Percentiles rank a stretch among this genome's conserved stretches.
Evolutionary conservation across 2,888 invertebrate genomes (phyloP).

Genomic region (Melinopterus prodromus): DNA sequence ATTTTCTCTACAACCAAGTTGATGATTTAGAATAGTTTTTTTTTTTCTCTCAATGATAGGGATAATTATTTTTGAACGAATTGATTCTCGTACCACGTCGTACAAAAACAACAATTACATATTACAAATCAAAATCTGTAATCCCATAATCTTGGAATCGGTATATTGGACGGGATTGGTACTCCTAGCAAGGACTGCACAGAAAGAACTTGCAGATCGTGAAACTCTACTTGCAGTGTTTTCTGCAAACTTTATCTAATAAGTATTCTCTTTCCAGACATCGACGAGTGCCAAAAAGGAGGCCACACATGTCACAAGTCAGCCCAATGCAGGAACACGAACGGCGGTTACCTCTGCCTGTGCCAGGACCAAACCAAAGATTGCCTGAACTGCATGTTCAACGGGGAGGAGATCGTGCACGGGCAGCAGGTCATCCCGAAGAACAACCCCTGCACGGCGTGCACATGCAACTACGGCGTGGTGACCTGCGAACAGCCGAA

Average conservation of each 20-base stretch:
- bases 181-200: no score
- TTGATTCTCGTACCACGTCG: no score
- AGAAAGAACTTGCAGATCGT: neutral
- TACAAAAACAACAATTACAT: no score
- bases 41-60: no score
- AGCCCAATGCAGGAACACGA: slow-evolving; percentile 80
- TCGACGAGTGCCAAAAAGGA: slow-evolving; percentile 82
- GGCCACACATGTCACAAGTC: slow-evolving; percentile 82
- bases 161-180: no score
- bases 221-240: no score
- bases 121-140: no score
- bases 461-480: slow-evolving; percentile 68
- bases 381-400: slow-evolving; percentile 80
- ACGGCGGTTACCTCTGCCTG: slow-evolving; percentile 81
- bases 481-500: slow-evolving; percentile 72
- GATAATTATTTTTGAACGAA: no score
- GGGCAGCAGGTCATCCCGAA: slow-evolving; percentile 63
- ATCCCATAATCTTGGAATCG: no score
- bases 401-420: slow-evolving; percentile 69
- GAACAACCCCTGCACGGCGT: slow-evolving; percentile 61
- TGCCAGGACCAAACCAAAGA: slow-evolving; percentile 67
- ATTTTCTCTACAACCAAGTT: no score
- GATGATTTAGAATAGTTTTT: no score
- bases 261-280: slow-evolving; percentile 65
- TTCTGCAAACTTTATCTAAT: no score